Percentiles rank a stretch among this genome's conserved stretches.
Conservation (phyloP, 2,888 invertebrate species). For the Dolichopus griseipennis region DNA sequence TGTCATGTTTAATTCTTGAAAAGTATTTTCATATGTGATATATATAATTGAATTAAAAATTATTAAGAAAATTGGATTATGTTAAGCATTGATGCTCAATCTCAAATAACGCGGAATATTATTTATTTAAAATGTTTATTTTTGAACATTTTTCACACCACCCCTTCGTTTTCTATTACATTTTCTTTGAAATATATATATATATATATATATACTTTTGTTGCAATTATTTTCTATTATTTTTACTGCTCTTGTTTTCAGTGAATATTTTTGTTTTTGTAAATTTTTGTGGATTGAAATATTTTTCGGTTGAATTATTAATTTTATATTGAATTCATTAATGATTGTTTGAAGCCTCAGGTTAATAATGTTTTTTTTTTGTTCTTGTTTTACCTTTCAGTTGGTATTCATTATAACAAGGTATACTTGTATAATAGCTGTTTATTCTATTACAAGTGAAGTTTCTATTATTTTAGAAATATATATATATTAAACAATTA, state of each 20-base stretch:
- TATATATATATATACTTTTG: too few species aligned
- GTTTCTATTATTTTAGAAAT: too few species aligned
- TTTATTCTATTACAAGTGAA: too few species aligned
- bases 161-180: background rate
- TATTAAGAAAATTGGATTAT: too few species aligned
- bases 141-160: background rate
- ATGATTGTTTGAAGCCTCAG: background rate
- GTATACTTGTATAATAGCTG: too few species aligned
- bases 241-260: background rate
- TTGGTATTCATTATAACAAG: background rate
- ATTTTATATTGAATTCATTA: background rate
- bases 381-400: background rate
- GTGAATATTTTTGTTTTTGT: background rate
- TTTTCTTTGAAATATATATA: background rate
- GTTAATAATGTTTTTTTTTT: background rate
- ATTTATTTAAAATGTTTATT: too few species aligned
- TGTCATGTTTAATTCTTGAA: too few species aligned
- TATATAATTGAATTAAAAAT: too few species aligned
- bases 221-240: background rate
- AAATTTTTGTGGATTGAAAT: background rate
- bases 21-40: too few species aligned
- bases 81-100: too few species aligned
- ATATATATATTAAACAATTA: too few species aligned
- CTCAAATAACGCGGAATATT: too few species aligned
- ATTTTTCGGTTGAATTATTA: constrained; percentile 3